Evolutionary conservation across 2,113 vertebrate genomes (phyloP), one percentile per base, ranked within the genome.

Genomic region (Pao palembangensis): DNA sequence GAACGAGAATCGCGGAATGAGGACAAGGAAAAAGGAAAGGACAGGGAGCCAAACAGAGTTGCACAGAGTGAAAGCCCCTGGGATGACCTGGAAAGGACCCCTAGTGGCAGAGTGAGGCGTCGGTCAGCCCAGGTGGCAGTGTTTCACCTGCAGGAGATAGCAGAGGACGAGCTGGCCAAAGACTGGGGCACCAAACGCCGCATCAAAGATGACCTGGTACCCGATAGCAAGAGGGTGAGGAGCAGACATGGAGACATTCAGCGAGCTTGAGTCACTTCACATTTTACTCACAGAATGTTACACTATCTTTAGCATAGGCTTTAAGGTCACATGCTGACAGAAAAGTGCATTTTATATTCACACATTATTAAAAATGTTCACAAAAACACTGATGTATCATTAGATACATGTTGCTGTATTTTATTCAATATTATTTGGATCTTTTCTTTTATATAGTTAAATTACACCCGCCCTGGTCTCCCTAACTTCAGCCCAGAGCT

Each of bases 101-200:
- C 96, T 0, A 99, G 96, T 0, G 97, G 97, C 50, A 91, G 97
- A 52, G 93, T 98, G 79, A 92, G 96, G 41, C 94, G 96, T 48
- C 94, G 93, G 0, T 99, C 97, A 0, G 97, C 97, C 58, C 96
- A 98, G 76, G 95, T 98, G 0, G 97, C 97, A 0, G 94, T 99
- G 28, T 98, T 98, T 87, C 97, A 99, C 84, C 91, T 98, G 48
- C 97, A 99, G 84, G 96, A 98, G 88, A 98, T 99, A 1, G 97
- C 96, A 0, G 96, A 98, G 74, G 96, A 98, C 0, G 96, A 99
- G 71, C 91, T 99, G 15, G 92, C 95, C 60, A 96, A 87, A 70
- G 96, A 98, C 42, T 98, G 96, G 94, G 94, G 93, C 55, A 90
- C 88, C 70, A 96, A 95, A 78, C 86, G 96, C 15, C 94, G 94